Evolutionary conservation across 2,888 invertebrate genomes (phyloP).

Genomic region (Maniola hyperantus): DNA sequence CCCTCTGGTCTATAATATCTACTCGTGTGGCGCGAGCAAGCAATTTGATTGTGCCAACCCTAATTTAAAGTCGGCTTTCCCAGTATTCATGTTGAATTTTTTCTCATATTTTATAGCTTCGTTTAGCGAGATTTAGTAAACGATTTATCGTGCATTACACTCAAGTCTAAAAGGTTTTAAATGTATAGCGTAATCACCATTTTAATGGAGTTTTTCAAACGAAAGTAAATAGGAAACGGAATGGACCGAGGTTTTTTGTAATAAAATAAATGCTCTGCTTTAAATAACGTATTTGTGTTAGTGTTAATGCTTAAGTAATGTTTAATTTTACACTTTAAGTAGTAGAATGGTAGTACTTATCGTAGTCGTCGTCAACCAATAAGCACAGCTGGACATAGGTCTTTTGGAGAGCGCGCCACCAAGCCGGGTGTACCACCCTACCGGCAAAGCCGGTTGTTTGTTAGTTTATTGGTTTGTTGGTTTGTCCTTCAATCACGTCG

Average conservation of each 20-base stretch:
- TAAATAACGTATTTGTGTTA: slow-evolving; percentile 4
- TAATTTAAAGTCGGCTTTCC: slow-evolving; percentile 61
- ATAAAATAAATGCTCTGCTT: slow-evolving; percentile 23
- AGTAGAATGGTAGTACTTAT: no score
- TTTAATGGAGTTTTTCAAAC: slow-evolving; percentile 34
- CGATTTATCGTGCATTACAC: slow-evolving; percentile 37
- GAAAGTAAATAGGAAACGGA: slow-evolving; percentile 31
- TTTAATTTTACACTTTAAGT: no score
- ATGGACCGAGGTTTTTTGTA: slow-evolving; percentile 26
- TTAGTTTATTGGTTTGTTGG: no score
- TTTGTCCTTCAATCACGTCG: no score
- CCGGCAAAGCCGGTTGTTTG: no score
- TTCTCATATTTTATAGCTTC: slow-evolving; percentile 37
- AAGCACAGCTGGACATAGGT: no score
- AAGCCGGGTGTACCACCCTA: no score
- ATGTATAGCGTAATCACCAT: slow-evolving; percentile 34
- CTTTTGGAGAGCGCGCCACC: no score
- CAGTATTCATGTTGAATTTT: slow-evolving; percentile 58
- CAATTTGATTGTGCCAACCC: slow-evolving; percentile 39
- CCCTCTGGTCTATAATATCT: no score
- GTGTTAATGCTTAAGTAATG: background rate
- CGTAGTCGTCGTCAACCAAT: no score
- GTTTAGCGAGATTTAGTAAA: slow-evolving; percentile 31
- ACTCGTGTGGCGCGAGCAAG: no score
- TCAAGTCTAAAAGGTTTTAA: slow-evolving; percentile 37